phyloP scores from a whole-genome alignment of 1,140 invertebrate species.

The Eurosta solidaginis region DNA sequence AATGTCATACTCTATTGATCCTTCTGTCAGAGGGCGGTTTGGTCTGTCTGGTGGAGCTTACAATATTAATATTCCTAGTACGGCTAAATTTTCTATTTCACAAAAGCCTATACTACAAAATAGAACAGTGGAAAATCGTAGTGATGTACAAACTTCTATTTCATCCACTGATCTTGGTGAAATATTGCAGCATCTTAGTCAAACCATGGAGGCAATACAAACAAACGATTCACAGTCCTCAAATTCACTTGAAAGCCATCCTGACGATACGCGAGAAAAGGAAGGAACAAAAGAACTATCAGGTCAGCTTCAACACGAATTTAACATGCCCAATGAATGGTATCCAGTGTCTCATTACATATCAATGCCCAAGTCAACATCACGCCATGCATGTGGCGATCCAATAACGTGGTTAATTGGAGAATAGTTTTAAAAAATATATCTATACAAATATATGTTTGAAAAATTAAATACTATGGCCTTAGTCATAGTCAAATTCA shows the following conservation, averaged over 20 bases:
- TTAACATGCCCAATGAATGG: neutral
- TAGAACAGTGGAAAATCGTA: too few species aligned
- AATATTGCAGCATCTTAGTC: neutral
- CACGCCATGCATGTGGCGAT: neutral
- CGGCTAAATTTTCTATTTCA: conserved; percentile 17
- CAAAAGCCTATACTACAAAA: neutral
- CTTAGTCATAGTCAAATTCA: too few species aligned
- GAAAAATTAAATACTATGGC: too few species aligned
- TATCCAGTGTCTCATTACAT: neutral
- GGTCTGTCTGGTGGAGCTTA: conserved; percentile 35
- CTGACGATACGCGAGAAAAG: neutral
- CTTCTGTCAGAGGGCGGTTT: conserved; percentile 26
- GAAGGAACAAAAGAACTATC: neutral
- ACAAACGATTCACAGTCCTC: neutral
- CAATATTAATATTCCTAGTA: neutral
- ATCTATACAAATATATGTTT: too few species aligned
- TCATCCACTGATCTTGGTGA: neutral
- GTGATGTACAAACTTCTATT: neutral
- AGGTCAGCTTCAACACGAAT: neutral
- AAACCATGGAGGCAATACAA: neutral
- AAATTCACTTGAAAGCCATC: neutral
- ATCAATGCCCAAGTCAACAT: neutral
- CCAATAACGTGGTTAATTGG: neutral
- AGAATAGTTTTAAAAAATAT: neutral
- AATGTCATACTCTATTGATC: conserved; percentile 57